phyloP scores from a whole-genome alignment of 2,888 invertebrate genomes.

The Frankliniella fusca region DNA sequence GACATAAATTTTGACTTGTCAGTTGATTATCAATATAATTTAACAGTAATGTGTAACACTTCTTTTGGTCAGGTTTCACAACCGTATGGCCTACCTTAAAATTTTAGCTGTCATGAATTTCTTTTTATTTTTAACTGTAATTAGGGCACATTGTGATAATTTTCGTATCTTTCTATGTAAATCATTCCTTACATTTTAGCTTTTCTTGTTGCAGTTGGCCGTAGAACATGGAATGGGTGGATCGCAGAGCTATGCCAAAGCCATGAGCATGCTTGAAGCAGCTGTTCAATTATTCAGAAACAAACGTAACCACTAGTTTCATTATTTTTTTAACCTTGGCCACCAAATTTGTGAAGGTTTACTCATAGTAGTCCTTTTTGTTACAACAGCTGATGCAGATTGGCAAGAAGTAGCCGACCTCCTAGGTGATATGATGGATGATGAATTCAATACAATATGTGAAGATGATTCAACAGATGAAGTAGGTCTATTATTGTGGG shows the following conservation, averaged over 20 bases:
- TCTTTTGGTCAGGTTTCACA: too few relatives aligned
- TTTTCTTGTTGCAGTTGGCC: slow-evolving; percentile 48
- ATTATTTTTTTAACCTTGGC: slow-evolving; percentile 27
- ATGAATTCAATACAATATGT: slow-evolving; percentile 67
- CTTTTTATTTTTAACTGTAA: too few relatives aligned
- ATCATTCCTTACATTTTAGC: neutral
- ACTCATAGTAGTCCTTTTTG: slow-evolving; percentile 46
- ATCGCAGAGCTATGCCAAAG: slow-evolving; percentile 61
- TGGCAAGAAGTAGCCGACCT: slow-evolving; percentile 59
- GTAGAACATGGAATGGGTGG: slow-evolving; percentile 73
- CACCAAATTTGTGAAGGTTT: slow-evolving; percentile 5
- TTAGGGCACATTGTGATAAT: too few relatives aligned
- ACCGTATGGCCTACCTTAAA: too few relatives aligned
- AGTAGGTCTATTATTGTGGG: slow-evolving; percentile 34
- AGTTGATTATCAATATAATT: too few relatives aligned
- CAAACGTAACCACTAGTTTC: slow-evolving; percentile 29
- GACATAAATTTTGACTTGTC: too few relatives aligned
- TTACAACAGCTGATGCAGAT: slow-evolving; percentile 56
- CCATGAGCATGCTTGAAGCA: slow-evolving; percentile 27
- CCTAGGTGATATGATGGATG: slow-evolving; percentile 66
- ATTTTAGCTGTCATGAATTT: too few relatives aligned
- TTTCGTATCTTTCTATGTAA: neutral
- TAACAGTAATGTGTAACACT: too few relatives aligned
- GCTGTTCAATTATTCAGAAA: slow-evolving; percentile 31
- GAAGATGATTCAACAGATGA: slow-evolving; percentile 65